Base-by-base conservation (phyloP, 2,113 vertebrate species). In the Barbus barbus region DNA sequence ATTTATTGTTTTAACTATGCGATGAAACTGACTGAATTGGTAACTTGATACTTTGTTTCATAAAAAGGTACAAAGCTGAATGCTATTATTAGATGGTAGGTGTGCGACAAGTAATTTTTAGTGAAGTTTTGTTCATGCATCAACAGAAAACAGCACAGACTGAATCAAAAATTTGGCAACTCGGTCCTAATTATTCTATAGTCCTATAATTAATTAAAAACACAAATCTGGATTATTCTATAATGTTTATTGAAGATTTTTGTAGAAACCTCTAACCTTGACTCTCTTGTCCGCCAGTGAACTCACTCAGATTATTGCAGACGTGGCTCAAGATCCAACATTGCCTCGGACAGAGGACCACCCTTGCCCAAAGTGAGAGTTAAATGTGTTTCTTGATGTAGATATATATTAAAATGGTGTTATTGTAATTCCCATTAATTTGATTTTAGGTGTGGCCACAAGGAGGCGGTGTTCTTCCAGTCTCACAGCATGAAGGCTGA, bases 381-480 rank as follows among this genome's bases (percentile, higher is more conserved):
- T 3, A 14, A 20, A 16, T 14, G 24, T 46, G 24, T 73, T 38
- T 38, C 20, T 18, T 33, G 22, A 31, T 16, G 1, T 26, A 28
- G 13, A 58, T 28, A 8, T 28, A n/a, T 8, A 16, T 72, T 24
- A 7, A 72, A 24, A 44, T 16, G 22, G 1, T 28, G 24, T 63
- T 28, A 0, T 14, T 28, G 12, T 6, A 38, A 22, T 12, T 38
- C 18, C 33, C 9, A 2, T 65, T 11, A 5, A 36, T 33, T 38
- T 81, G 89, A 22, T 89, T 53, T 44, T 78, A 98, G 96, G 88
- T 98, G 97, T 24, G 97, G 97, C 56, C 97, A 98, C 94, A 98
- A 98, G 92, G 97, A 98, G 91, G 97, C 96, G 2, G 96, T 98
- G 77, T 98, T 98, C 83, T 98, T 98, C 93, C 97, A 98, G 91